Base-by-base conservation (phyloP, 2,113 vertebrate species). In the Montifringilla adamsi region DNA sequence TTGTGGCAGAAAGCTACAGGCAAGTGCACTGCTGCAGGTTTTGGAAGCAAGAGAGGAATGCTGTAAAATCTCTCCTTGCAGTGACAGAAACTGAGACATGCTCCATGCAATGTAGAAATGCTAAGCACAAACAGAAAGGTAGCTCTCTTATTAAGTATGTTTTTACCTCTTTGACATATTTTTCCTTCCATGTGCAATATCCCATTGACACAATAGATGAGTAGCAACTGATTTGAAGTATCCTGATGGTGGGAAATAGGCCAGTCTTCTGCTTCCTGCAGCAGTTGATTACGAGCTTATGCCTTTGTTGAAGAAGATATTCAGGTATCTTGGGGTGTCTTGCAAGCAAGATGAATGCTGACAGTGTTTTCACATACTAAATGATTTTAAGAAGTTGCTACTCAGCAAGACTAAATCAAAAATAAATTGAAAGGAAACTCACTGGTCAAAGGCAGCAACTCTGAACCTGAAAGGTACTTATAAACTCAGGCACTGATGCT, bases 231-330 rank as follows among this genome's bases (percentile, higher is more conserved):
- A 30, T 37, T 30, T 46, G 69, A 67, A 74, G 44, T 33, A 35
- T 11, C 27, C 20, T 62, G 24, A 27, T 56, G 49, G 46, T 73
- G 41, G 46, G 31, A 66, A 83, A 41, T 35, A 30, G 50, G 55
- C 15, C 16, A 37, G 2, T 66, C 49, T 52, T 76, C 35, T 33
- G 43, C 49, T 67, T 88, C 28, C 15, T 55, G 46, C 33, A 64
- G 35, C 19, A 41, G 9, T 23, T 44, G 13, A 59, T 74, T n/a
- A 9, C 56, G 46, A 77, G 26, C 0, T 1, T 2, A 0, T 56
- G 31, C 46, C 11, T 74, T 7, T 28, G 17, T 21, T 62, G 22
- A 14, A 46, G 18, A 19, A 69, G 63, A 66, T 20, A 30, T 58
- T 63, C 11, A 6, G 10, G 37, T 66, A 10, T 56, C 60, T n/a